phyloP scores from a whole-genome alignment of 2,888 invertebrate species.

The Drosophila demipolita region DNA sequence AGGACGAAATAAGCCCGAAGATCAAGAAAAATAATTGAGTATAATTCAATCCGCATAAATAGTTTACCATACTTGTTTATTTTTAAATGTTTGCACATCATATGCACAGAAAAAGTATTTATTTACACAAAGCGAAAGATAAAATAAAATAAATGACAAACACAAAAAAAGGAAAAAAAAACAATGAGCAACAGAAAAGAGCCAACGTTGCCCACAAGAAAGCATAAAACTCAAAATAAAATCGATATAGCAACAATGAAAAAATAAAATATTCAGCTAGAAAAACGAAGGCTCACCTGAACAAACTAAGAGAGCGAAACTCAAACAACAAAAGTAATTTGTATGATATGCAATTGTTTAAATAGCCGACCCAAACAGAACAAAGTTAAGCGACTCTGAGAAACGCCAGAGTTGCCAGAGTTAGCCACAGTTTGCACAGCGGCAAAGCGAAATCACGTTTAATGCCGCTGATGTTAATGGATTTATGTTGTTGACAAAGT shows the following conservation, averaged over 20 bases:
- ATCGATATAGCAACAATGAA: conserved; percentile 69
- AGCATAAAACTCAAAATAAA: conserved; percentile 31
- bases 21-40: background rate
- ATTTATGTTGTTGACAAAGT: conserved; percentile 65
- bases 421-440: background rate
- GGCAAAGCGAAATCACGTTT: conserved; percentile 33
- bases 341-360: conserved; percentile 41
- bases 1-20: background rate
- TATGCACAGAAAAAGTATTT: conserved; percentile 24
- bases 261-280: conserved; percentile 28
- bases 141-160: conserved; percentile 34
- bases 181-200: conserved; percentile 32
- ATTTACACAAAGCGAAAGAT: conserved; percentile 32
- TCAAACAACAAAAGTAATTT: conserved; percentile 26
- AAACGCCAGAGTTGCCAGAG: conserved; percentile 15
- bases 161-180: conserved; percentile 27
- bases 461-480: conserved; percentile 61
- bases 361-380: conserved; percentile 30
- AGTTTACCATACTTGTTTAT: background rate
- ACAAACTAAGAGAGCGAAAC: conserved; percentile 20
- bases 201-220: conserved; percentile 19
- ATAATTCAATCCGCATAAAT: background rate
- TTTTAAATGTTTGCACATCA: conserved; percentile 1
- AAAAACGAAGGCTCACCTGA: conserved; percentile 38
- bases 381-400: conserved; percentile 9